Base-by-base conservation (phyloP, 2,113 vertebrate species). In the Azemiops feae region DNA sequence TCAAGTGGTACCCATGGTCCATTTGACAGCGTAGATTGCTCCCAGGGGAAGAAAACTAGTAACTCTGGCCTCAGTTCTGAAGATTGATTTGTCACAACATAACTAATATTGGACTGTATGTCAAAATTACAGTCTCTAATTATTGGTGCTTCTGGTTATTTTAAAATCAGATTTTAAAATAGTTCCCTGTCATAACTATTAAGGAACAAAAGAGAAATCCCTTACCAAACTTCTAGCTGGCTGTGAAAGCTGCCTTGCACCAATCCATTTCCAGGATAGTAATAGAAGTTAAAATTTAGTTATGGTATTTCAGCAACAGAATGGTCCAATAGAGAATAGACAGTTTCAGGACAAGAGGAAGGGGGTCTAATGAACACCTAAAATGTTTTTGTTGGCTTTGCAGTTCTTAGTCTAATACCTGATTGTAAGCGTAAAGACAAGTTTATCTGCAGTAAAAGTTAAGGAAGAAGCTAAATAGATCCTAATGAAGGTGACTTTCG, bases 191-290 rank as follows among this genome's bases (percentile, higher is more conserved):
- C 92, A 89, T 43, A 93, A 93, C 89, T 27, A 91, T 94, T 94
- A 94, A 94, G 94, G 95, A 93, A 88, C 96, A 91, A 92, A 91
- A 93, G 94, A 95, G 94, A 94, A 27, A 57, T 95, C 87, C 87
- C 27, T 34, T 60, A 93, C 91, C 88, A 93, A 92, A 89, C 88
- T 96, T 95, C 27, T 91, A 96, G 95, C 90, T 85, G 94, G 94
- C 95, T 95, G 92, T 94, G 95, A 95, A 95, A 88, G 91, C 45
- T 53, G 57, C 93, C 96, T 93, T 85, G 5, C 60, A 54, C 50
- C 16, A 93, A 96, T 93, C 54, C 88, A 93, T 91, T 95, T 95
- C 43, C 25, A 92, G 14, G 8, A 88, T 74, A 64, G 11, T 6
- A 69, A 3, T 93, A 92, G 85, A 94, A 93, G 94, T 93, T 93